Evolutionary conservation across 2,888 invertebrate genomes (phyloP), one percentile per base, ranked within the genome.

Genomic region (Morpho achilles): DNA sequence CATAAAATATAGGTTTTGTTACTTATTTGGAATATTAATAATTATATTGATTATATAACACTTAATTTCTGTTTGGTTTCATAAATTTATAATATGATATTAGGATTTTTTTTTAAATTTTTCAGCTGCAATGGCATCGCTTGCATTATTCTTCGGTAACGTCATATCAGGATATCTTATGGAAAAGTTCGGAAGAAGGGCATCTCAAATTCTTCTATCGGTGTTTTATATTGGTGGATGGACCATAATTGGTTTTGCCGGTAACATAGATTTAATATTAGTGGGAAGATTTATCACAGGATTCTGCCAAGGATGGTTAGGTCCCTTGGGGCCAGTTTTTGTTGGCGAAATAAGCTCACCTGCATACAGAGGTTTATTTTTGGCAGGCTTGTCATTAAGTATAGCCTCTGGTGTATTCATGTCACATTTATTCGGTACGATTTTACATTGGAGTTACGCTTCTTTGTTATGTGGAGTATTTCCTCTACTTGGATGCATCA

Each of bases 361-460:
- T 0, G 84, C 82, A 46, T 90, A 93, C 56, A 91, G 95, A 68
- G 94, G 95, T 32, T 80, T 93, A 16, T 88, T 94, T 46, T 82
- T 94, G 63, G 92, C 94, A 48, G 91, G 91, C 7, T 82, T 94
- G 3, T 93, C 94, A 0, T 79, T 94, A 39, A 91, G 92, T 0
- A 92, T 94, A 53, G 93, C 94, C 3, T 65, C 88, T 10, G 95
- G 95, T 16, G 92, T 95, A 3, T 89, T 94, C 7, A 66, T 93
- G 48, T 92, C 93, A 47, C 95, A 95, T 77, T 74, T 92, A 2
- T 84, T 95, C 47, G 95, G 95, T 0, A 93, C 93, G 1, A 91
- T 92, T 68, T 75, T 93, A 5, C 84, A 91, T 55, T 94, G 94
- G 94, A 87, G 90, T 66, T 75, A 85, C 9, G 91, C 93, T 1